phyloP scores from a whole-genome alignment of 1,140 invertebrate genomes.

The Penaeus vannamei region DNA sequence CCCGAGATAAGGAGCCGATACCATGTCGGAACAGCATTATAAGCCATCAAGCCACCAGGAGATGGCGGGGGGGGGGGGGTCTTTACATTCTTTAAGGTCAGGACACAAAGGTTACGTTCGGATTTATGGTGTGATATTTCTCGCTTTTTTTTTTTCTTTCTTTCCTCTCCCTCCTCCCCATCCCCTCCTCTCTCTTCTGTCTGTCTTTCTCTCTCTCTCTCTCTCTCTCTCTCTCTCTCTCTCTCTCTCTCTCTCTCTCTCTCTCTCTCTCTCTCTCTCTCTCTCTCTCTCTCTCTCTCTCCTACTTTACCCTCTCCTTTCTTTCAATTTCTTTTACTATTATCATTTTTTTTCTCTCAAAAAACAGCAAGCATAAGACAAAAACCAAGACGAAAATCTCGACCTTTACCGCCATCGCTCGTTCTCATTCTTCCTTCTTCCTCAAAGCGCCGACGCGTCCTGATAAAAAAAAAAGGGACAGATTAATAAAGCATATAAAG shows the following conservation, averaged over 20 bases:
- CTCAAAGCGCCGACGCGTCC: constrained; percentile 1
- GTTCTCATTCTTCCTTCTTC: constrained; percentile 7
- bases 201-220: too few species aligned
- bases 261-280: neutral
- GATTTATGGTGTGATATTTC: too few species aligned
- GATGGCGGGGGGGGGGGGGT: too few species aligned
- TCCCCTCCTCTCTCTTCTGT: constrained; percentile 18
- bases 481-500: neutral
- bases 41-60: too few species aligned
- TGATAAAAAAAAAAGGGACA: constrained; percentile 29
- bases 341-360: neutral
- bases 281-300: neutral
- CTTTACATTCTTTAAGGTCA: too few species aligned
- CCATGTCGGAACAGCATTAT: too few species aligned
- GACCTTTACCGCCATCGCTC: neutral
- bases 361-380: too few species aligned
- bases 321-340: neutral
- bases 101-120: too few species aligned
- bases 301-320: neutral
- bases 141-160: too few species aligned
- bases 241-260: neutral
- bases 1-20: too few species aligned
- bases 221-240: neutral
- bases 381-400: too few species aligned
- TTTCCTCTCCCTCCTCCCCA: neutral